These are phyloP conservation scores for Pomacea maculata DNA, from an alignment of 1,140 invertebrate species.

Conservation along the genomic window DNA sequence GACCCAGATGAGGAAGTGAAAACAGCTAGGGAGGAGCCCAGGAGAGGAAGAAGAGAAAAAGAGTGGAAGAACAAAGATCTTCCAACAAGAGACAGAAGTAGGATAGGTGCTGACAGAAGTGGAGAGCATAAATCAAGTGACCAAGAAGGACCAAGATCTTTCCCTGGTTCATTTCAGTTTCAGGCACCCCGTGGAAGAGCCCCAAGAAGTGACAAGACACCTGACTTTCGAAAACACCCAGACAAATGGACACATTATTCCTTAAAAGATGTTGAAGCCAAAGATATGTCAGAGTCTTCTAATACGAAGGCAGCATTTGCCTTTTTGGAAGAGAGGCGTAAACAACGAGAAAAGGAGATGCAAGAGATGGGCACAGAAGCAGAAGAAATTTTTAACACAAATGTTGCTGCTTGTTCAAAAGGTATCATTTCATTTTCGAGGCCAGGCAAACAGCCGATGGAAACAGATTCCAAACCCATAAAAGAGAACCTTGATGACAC, in stretches of 20 bases:
- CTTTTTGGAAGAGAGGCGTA: conserved; percentile 44
- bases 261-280: conserved; percentile 41
- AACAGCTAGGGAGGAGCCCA: conserved; percentile 20
- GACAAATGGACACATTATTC: conserved; percentile 49
- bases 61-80: not conserved
- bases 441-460: conserved; percentile 20
- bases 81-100: not conserved
- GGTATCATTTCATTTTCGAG: conserved; percentile 38
- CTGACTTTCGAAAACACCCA: conserved; percentile 44
- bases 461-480: not conserved
- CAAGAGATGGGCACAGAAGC: conserved; percentile 21
- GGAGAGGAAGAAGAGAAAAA: conserved; percentile 11
- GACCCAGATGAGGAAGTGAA: conserved; percentile 34
- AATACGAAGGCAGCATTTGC: conserved; percentile 46
- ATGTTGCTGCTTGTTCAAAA: conserved; percentile 34
- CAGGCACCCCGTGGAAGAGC: conserved; percentile 9
- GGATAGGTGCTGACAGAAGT: not conserved
- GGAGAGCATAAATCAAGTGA: not conserved
- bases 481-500: too few species aligned
- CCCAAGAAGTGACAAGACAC: conserved; percentile 22
- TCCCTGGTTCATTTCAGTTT: conserved; percentile 1
- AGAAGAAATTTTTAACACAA: conserved; percentile 24
- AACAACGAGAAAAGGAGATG: conserved; percentile 33
- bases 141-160: not conserved
- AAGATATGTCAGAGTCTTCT: conserved; percentile 38